Percentiles rank a stretch among this genome's conserved stretches.
These are phyloP conservation scores for Taurulus bubalis DNA, from an alignment of 2,113 vertebrate species.

Conservation along the genomic window DNA sequence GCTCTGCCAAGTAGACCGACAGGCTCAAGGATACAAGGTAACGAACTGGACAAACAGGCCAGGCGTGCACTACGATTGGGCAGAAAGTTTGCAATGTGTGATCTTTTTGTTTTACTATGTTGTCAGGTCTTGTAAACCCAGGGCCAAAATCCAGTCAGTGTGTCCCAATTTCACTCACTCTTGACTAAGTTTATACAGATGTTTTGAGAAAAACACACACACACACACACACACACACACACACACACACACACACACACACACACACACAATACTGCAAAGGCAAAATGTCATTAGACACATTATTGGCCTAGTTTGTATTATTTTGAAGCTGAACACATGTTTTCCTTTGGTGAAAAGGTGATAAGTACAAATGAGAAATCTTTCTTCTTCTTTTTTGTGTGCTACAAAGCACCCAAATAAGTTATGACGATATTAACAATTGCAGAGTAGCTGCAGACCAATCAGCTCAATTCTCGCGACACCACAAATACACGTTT, in stretches of 20 bases:
- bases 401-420: background rate
- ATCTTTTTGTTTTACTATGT: background rate
- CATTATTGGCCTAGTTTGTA: conserved; percentile 2
- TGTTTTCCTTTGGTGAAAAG: background rate
- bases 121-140: conserved; percentile 4
- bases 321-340: background rate
- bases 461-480: conserved; percentile 2
- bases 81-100: conserved; percentile 3
- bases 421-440: background rate
- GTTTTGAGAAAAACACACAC: background rate
- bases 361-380: background rate
- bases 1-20: conserved; percentile 22
- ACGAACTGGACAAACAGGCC: conserved; percentile 39
- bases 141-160: background rate
- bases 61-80: background rate
- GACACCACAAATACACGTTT: background rate
- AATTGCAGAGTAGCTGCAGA: background rate
- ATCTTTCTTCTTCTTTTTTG: background rate
- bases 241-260: no score
- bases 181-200: background rate
- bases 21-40: conserved; percentile 2
- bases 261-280: no score
- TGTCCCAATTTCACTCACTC: background rate
- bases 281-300: background rate
- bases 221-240: no score